Percentiles rank a stretch among this genome's conserved stretches.
These are phyloP conservation scores for Hycleus cichorii DNA, from an alignment of 1,140 invertebrate genomes.

Conservation along the genomic window DNA sequence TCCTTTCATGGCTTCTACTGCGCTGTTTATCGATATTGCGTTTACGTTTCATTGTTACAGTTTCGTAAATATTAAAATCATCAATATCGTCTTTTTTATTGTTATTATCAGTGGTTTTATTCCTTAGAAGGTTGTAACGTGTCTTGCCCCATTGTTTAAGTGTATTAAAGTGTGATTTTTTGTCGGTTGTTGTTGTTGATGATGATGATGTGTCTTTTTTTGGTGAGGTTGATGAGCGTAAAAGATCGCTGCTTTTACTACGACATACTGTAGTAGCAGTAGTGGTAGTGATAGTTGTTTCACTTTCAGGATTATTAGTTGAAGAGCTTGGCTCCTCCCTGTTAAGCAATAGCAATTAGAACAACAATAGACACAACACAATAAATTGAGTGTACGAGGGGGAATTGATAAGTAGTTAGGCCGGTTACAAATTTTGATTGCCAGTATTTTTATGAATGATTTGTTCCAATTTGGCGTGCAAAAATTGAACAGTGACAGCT, in stretches of 20 bases:
- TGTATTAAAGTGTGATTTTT: conserved; percentile 70
- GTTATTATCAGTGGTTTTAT: conserved; percentile 42
- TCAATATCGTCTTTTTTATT: conserved; percentile 42
- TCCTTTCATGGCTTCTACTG: conserved; percentile 57
- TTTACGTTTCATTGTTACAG: conserved; percentile 49
- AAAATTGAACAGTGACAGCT: too few species aligned
- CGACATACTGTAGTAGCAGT: conserved; percentile 31
- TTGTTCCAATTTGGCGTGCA: too few species aligned
- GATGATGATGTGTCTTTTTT: conserved; percentile 46
- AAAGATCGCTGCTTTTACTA: conserved; percentile 61
- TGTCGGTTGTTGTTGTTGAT: conserved; percentile 37
- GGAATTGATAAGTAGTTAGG: too few species aligned
- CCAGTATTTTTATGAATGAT: not conserved
- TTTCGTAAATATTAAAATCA: conserved; percentile 57
- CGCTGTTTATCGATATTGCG: conserved; percentile 48
- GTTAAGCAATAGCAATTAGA: conserved; percentile 21
- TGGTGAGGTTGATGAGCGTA: conserved; percentile 40
- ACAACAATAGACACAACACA: too few species aligned
- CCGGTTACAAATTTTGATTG: not conserved
- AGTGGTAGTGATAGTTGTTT: conserved; percentile 9
- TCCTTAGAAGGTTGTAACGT: conserved; percentile 63
- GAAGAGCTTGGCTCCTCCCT: conserved; percentile 31
- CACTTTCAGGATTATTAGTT: conserved; percentile 16
- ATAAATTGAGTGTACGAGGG: too few species aligned
- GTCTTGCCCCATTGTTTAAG: conserved; percentile 76